Conservation (phyloP, 2,113 vertebrate genomes). For the Pangasianodon gigas region DNA sequence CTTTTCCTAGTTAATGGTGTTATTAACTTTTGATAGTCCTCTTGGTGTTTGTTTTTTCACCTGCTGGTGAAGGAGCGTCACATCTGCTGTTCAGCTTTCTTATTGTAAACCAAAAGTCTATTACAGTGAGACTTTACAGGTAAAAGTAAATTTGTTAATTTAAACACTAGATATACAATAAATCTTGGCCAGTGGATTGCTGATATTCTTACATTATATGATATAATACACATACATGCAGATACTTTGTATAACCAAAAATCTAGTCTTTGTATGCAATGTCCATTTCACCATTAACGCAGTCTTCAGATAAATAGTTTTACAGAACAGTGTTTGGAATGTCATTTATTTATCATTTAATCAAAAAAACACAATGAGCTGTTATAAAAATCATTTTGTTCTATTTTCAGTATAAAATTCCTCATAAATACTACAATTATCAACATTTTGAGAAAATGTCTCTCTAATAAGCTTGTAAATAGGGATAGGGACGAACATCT, state of each 20-base stretch:
- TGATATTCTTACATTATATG: background rate
- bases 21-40: slow-evolving; percentile 51
- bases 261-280: background rate
- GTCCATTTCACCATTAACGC: background rate
- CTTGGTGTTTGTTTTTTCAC: slow-evolving; percentile 48
- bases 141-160: background rate
- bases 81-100: slow-evolving; percentile 35
- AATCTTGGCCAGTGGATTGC: background rate
- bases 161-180: background rate
- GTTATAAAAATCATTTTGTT: background rate
- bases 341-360: background rate
- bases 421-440: background rate
- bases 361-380: background rate
- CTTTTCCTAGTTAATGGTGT: slow-evolving; percentile 63
- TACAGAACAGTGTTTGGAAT: background rate
- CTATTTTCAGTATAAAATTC: background rate
- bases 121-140: background rate
- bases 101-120: background rate
- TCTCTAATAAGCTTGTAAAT: background rate
- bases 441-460: background rate
- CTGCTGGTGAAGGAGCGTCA: slow-evolving; percentile 13
- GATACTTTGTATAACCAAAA: background rate
- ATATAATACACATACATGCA: background rate
- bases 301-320: background rate
- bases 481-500: background rate